A percentile compares a stretch with the other conserved stretches of the same genome.
Evolutionary conservation across 2,797 vertebrate species (phyloP).

Genomic region (Chiroxiphia lanceolata): DNA sequence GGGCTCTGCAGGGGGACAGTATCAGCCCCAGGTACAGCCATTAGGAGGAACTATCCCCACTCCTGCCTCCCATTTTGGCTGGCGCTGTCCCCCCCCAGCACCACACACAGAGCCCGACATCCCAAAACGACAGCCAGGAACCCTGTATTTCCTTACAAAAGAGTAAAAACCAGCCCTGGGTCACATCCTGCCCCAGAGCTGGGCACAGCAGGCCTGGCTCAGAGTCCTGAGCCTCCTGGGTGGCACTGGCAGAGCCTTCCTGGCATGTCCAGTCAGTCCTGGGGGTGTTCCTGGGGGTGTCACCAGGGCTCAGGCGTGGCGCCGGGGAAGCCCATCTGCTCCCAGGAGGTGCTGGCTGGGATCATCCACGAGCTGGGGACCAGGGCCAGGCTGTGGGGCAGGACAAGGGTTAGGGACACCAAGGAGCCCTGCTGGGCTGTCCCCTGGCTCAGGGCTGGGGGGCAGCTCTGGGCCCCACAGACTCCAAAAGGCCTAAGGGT

Average conservation of each 20-base stretch:
- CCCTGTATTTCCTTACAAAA: constrained; percentile 15
- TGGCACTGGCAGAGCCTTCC: not conserved
- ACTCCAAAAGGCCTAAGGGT: not conserved
- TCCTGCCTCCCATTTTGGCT: accelerated
- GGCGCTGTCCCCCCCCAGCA: accelerated
- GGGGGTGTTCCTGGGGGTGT: not conserved
- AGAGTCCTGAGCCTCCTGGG: accelerated
- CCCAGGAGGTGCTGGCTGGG: constrained; percentile 83
- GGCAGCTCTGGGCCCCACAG: not conserved
- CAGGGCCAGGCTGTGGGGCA: constrained; percentile 84
- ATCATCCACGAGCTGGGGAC: constrained; percentile 82
- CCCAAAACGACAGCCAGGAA: not conserved
- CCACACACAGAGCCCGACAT: accelerated
- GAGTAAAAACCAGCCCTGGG: not conserved
- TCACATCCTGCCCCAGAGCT: not conserved
- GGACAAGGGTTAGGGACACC: not conserved
- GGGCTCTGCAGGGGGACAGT: not conserved
- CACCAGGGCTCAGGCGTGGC: constrained; percentile 46
- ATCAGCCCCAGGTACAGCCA: not conserved
- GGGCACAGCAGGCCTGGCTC: not conserved
- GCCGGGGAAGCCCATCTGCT: constrained; percentile 81
- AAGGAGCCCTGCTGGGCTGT: accelerated
- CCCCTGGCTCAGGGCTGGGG: accelerated
- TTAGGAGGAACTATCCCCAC: not conserved
- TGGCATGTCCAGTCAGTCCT: accelerated